phyloP scores from a whole-genome alignment of 2,888 invertebrate genomes.

The Autographa pulchrina region DNA sequence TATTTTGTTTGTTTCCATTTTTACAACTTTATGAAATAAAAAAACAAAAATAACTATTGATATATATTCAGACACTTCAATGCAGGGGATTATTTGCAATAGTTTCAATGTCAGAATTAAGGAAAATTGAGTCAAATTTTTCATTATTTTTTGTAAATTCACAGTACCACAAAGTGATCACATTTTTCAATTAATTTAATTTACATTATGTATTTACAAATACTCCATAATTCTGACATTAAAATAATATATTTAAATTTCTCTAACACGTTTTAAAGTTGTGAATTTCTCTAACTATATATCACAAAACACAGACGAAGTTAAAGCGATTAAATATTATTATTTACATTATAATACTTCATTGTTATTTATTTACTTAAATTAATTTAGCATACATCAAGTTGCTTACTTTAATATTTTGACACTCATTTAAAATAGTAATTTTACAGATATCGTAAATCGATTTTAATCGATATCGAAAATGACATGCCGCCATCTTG shows the following conservation, averaged over 20 bases:
- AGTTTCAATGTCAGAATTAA: neutral
- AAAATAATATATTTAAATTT: constrained; percentile 19
- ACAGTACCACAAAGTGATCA: too few relatives aligned
- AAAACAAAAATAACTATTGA: neutral
- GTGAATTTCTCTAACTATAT: constrained; percentile 63
- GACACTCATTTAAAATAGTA: constrained; percentile 56
- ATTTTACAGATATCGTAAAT: constrained; percentile 33
- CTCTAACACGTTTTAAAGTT: constrained; percentile 29
- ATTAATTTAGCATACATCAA: constrained; percentile 31
- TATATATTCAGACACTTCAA: neutral
- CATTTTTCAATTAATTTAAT: neutral
- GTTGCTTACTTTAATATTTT: constrained; percentile 53
- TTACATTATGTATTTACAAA: neutral
- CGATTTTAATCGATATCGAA: too few relatives aligned
- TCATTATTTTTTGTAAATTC: too few relatives aligned
- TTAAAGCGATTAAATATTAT: constrained; percentile 64
- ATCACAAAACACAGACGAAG: constrained; percentile 79
- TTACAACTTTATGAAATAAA: neutral
- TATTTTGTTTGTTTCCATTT: neutral
- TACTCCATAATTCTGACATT: constrained; percentile 25
- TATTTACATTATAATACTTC: constrained; percentile 56
- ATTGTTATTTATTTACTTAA: constrained; percentile 53
- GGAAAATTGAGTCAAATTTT: neutral
- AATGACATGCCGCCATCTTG: constrained; percentile 24
- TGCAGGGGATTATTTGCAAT: neutral